These are phyloP conservation scores for Parazoanthus darwini DNA, from an alignment of 92 coral and sea anemone genomes.

Conservation along the genomic window DNA sequence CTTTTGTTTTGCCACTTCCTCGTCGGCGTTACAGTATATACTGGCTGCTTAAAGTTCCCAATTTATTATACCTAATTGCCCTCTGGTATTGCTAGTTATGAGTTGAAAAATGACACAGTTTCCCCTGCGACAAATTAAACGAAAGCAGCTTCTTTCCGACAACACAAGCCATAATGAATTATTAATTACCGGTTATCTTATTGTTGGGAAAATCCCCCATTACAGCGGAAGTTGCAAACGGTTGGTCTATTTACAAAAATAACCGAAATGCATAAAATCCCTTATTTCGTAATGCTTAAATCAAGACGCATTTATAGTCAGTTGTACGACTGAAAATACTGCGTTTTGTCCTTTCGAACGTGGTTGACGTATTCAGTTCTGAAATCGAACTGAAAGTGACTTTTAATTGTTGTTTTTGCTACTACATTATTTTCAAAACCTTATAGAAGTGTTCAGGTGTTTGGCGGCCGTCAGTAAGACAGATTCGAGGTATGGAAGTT, in stretches of 20 bases:
- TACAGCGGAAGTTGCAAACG: slow-evolving; percentile 3
- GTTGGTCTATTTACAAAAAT: not conserved
- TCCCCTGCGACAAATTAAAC: too few species aligned
- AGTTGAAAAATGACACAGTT: too few species aligned
- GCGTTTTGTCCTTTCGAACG: not conserved
- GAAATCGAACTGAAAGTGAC: not conserved
- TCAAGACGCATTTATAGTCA: not conserved
- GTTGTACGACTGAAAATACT: not conserved
- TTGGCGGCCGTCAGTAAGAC: not conserved
- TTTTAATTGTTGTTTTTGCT: not conserved
- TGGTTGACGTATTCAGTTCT: not conserved
- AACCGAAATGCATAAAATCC: not conserved
- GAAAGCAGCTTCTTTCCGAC: not conserved
- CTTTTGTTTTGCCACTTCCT: too few species aligned
- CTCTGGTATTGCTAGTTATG: too few species aligned
- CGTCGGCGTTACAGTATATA: too few species aligned
- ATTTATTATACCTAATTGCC: too few species aligned
- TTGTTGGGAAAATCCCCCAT: slow-evolving; percentile 3
- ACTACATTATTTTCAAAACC: not conserved
- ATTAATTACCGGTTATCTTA: not conserved
- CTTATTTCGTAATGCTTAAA: not conserved
- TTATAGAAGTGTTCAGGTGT: not conserved
- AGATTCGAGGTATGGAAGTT: not conserved
- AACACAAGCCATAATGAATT: not conserved
- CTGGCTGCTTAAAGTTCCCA: too few species aligned